These are phyloP conservation scores for Biston betularia DNA, from an alignment of 2,888 invertebrate genomes.

Conservation along the genomic window DNA sequence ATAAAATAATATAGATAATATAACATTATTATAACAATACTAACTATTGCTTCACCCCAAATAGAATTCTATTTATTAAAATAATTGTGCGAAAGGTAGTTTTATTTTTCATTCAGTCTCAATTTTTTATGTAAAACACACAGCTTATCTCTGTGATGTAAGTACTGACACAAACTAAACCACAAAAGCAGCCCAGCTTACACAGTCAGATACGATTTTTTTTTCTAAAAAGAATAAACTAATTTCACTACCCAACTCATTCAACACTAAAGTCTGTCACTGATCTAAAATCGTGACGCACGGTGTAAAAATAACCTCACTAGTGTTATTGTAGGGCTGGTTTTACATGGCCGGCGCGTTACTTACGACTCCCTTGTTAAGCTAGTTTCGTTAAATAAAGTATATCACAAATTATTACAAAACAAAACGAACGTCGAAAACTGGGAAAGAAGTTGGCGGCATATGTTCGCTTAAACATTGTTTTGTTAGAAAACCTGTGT, in stretches of 20 bases:
- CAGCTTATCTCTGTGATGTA: neutral
- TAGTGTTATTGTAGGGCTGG: conserved; percentile 20
- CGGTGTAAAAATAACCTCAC: conserved; percentile 13
- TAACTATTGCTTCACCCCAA: neutral
- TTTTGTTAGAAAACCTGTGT: too few species aligned
- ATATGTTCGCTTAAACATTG: too few species aligned
- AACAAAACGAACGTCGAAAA: too few species aligned
- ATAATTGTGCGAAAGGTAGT: conserved; percentile 1
- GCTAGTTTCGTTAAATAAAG: too few species aligned
- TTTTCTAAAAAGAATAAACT: neutral
- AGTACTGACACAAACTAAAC: neutral
- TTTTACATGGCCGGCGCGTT: neutral
- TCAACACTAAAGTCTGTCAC: neutral
- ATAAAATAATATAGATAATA: neutral
- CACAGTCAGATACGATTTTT: conserved; percentile 1
- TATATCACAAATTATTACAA: too few species aligned
- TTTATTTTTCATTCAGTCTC: too few species aligned
- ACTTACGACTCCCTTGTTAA: too few species aligned
- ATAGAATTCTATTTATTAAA: neutral
- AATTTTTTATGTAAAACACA: too few species aligned
- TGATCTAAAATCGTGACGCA: conserved; percentile 13
- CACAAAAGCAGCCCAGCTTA: neutral
- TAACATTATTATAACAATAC: too few species aligned
- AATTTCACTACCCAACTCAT: neutral
- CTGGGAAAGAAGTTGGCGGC: too few species aligned